Evolutionary conservation across 2,113 vertebrate genomes (phyloP).

Genomic region (Castor canadensis): DNA sequence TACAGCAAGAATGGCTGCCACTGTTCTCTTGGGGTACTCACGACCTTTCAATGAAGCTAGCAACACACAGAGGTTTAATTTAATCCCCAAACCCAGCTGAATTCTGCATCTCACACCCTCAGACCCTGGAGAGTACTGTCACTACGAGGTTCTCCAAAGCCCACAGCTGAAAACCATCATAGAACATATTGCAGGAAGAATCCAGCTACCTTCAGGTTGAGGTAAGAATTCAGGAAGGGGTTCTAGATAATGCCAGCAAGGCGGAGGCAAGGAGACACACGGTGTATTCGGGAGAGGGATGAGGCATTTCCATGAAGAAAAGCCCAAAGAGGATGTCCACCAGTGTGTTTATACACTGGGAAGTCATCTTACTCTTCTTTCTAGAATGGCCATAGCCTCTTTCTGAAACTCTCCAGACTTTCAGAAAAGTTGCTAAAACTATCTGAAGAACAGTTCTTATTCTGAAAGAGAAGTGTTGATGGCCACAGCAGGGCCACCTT

Average conservation of each 20-base stretch:
- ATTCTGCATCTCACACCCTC: not conserved
- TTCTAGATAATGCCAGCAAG: not conserved
- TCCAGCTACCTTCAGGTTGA: not conserved
- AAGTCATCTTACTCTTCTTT: not conserved
- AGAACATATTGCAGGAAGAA: not conserved
- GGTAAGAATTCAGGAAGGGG: not conserved
- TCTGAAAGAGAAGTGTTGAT: not conserved
- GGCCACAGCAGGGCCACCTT: not conserved
- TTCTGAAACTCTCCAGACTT: not conserved
- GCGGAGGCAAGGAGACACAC: not conserved
- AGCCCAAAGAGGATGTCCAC: not conserved
- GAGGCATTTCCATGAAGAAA: not conserved
- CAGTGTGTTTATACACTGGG: not conserved
- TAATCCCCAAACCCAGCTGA: not conserved
- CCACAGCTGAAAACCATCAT: not conserved
- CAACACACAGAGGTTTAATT: not conserved
- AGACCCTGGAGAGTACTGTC: not conserved
- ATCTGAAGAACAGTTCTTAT: not conserved
- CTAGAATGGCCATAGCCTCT: not conserved
- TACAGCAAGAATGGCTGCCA: not conserved
- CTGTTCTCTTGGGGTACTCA: not conserved
- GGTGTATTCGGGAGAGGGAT: accelerated
- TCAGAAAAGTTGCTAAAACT: not conserved
- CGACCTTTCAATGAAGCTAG: slow-evolving; percentile 3
- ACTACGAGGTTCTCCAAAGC: not conserved